Conservation (phyloP, 2,797 vertebrate species). For the Microcaecilia unicolor region DNA sequence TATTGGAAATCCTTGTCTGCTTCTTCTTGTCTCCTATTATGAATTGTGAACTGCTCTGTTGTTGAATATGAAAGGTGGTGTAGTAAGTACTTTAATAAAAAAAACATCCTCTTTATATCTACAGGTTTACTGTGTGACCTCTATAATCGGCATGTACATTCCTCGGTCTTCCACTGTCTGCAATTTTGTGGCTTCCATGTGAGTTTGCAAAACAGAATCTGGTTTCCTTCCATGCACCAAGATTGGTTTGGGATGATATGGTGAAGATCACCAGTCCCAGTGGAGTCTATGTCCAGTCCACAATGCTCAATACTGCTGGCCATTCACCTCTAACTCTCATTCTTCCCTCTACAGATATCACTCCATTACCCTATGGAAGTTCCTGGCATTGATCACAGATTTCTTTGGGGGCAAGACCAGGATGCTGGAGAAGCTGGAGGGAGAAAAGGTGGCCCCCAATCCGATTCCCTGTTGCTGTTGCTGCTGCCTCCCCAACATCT, state of each 20-base stretch:
- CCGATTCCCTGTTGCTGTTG: conserved; percentile 72
- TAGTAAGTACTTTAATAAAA: too few species aligned
- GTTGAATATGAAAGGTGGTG: too few species aligned
- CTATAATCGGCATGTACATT: conserved; percentile 60
- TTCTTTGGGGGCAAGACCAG: conserved; percentile 59
- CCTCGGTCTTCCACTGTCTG: conserved; percentile 68
- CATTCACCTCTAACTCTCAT: background rate
- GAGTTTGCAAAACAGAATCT: conserved; percentile 35
- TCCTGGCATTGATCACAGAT: conserved; percentile 66
- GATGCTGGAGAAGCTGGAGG: conserved; percentile 53
- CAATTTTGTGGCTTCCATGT: conserved; percentile 69
- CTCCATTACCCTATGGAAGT: conserved; percentile 66
- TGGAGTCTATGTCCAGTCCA: background rate
- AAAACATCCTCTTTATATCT: background rate
- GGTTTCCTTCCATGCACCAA: too few species aligned
- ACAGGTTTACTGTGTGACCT: conserved; percentile 58
- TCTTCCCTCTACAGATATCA: conserved; percentile 51
- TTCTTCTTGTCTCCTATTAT: too few species aligned
- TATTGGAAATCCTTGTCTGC: too few species aligned
- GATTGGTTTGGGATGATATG: too few species aligned
- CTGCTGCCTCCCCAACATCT: conserved; percentile 64
- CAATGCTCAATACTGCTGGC: background rate
- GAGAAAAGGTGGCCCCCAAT: conserved; percentile 52
- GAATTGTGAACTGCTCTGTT: too few species aligned
- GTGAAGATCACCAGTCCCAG: too few species aligned